These are phyloP conservation scores for Epinotia bilunana DNA, from an alignment of 2,888 invertebrate genomes.

Conservation along the genomic window DNA sequence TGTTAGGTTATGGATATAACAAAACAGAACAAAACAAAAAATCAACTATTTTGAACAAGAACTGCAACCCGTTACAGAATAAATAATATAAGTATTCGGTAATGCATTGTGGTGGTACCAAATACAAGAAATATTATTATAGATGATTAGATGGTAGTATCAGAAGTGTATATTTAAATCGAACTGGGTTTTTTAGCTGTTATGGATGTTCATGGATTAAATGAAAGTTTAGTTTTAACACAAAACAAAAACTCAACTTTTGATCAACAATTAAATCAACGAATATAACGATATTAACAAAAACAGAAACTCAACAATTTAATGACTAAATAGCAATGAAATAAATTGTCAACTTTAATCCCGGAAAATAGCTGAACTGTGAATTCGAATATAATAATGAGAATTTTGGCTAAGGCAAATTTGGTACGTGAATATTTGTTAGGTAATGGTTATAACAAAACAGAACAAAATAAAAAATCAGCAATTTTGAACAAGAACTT, in stretches of 20 bases:
- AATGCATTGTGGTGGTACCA: background rate
- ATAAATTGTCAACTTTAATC: slow-evolving; percentile 46
- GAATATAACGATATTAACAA: slow-evolving; percentile 36
- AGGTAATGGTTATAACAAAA: background rate
- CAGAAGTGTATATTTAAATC: background rate
- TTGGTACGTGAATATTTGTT: slow-evolving; percentile 4
- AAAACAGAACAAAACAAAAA: slow-evolving; percentile 50
- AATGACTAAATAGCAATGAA: slow-evolving; percentile 45
- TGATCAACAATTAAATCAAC: slow-evolving; percentile 52
- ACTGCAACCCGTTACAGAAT: slow-evolving; percentile 46
- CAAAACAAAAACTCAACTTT: slow-evolving; percentile 60
- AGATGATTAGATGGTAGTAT: background rate
- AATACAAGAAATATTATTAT: background rate
- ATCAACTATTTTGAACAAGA: slow-evolving; percentile 49
- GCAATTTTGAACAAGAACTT: slow-evolving; percentile 48
- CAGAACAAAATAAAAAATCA: slow-evolving; percentile 52
- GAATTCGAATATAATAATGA: background rate
- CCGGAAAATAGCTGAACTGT: slow-evolving; percentile 9
- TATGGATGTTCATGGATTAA: background rate
- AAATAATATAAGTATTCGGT: slow-evolving; percentile 20
- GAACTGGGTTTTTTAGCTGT: background rate
- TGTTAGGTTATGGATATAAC: background rate
- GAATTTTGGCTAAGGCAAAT: slow-evolving; percentile 16
- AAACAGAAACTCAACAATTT: slow-evolving; percentile 39
- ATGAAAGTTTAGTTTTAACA: slow-evolving; percentile 41